phyloP scores from a whole-genome alignment of 1,140 invertebrate genomes.

The Drosophila nigrodunni region DNA sequence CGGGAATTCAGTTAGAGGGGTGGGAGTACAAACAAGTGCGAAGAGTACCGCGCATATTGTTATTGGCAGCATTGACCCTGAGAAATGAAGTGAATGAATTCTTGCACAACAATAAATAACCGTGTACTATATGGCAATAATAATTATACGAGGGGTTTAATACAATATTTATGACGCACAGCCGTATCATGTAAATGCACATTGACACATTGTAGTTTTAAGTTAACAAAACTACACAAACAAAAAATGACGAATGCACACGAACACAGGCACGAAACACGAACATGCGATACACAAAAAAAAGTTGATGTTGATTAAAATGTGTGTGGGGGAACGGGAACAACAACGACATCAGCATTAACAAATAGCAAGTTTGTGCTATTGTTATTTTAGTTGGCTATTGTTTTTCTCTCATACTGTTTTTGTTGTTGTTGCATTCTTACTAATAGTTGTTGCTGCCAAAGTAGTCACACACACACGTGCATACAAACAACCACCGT shows the following conservation, averaged over 20 bases:
- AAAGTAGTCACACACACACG: slow-evolving; percentile 41
- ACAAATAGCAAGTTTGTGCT: slow-evolving; percentile 57
- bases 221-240: slow-evolving; percentile 20
- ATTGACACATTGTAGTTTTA: slow-evolving; percentile 25
- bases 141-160: slow-evolving; percentile 18
- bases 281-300: slow-evolving; percentile 16
- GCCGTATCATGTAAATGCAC: slow-evolving; percentile 11
- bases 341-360: slow-evolving; percentile 65
- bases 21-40: not conserved
- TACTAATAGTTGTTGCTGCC: slow-evolving; percentile 49
- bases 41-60: slow-evolving; percentile 24
- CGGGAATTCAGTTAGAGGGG: slow-evolving; percentile 18
- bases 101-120: slow-evolving; percentile 42
- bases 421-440: slow-evolving; percentile 46
- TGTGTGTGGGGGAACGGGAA: slow-evolving; percentile 77
- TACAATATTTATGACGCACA: slow-evolving; percentile 1
- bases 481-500: slow-evolving; percentile 34
- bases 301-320: slow-evolving; percentile 48
- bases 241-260: slow-evolving; percentile 43
- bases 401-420: slow-evolving; percentile 19
- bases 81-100: slow-evolving; percentile 49
- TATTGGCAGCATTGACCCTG: slow-evolving; percentile 65
- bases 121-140: slow-evolving; percentile 15
- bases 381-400: slow-evolving; percentile 39
- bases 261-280: slow-evolving; percentile 19